Base-by-base conservation (phyloP, 1,140 invertebrate species). In the Macrostomum lignano region DNA sequence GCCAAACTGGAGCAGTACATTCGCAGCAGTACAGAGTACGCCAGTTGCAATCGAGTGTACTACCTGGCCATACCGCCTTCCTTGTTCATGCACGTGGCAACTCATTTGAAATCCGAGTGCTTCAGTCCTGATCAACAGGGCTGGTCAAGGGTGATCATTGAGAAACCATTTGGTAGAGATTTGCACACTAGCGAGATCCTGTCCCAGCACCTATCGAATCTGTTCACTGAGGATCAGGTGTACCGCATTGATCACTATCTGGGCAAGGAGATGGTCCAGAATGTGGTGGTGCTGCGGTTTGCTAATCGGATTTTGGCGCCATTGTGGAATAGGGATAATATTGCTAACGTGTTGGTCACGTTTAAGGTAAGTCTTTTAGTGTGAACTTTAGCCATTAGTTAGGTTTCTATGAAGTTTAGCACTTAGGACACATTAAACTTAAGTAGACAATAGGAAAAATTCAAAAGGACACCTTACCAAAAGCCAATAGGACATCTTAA, bases 231-330 rank as follows among this genome's bases (percentile, higher is more conserved):
- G 62, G 77, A 93, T 37, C 74, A 98, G 58, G 65, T 96, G 24
- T 96, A 93, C 50, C 65, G 88, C 41, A 96, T 98, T 43, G 91
- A 98, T 58, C 91, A 98, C 59, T 98, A 98, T 54, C 62, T 98
- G 21, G 91, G 91, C 11, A 98, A 98, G 56, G 91, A 98, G 61
- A 96, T 98, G 86, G 86, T 98, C 3, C 88, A 98, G 58, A 98
- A 98, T 62, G 55, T 98, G 14, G 82, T 98, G 72, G 82, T 81
- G 10, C 64, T 77, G 14, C 65, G 60, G 28, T 65, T 66, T 48
- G 62, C 56, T 3, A 65, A 65, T 39, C 44, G 49, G 30, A 60
- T 66, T 26, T 62, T 66, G 36, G 47, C 47, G 39, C 56, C 58
- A 7, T 49, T 61, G 17, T 66, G 64, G 64, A 66, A 66, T 43